phyloP scores from a whole-genome alignment of 2,888 invertebrate genomes.

The Melanophora roralis region DNA sequence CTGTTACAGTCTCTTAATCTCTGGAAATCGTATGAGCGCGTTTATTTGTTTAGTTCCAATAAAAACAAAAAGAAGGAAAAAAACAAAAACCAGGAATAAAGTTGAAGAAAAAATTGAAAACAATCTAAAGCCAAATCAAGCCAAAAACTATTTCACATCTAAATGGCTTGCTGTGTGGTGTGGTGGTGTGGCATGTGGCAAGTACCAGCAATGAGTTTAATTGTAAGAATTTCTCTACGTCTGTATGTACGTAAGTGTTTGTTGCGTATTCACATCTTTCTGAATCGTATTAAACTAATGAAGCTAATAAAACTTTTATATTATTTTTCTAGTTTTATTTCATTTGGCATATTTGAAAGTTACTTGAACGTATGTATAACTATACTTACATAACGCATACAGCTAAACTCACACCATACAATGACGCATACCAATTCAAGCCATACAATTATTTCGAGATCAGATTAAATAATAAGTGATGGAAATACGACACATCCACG shows the following conservation, averaged over 20 bases:
- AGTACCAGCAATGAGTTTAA: slow-evolving; percentile 47
- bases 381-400: slow-evolving; percentile 11
- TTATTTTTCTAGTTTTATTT: slow-evolving; percentile 39
- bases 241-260: too few relatives aligned
- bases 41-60: not conserved
- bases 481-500: slow-evolving; percentile 49
- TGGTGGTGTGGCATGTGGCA: slow-evolving; percentile 37
- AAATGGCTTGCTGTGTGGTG: not conserved
- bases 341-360: slow-evolving; percentile 22
- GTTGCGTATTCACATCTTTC: slow-evolving; percentile 7
- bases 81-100: not conserved
- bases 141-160: slow-evolving; percentile 32
- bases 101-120: not conserved
- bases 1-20: not conserved
- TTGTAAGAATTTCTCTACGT: slow-evolving; percentile 7
- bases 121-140: slow-evolving; percentile 4
- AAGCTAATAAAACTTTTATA: slow-evolving; percentile 61
- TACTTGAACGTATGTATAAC: not conserved
- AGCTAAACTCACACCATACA: slow-evolving; percentile 13
- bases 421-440: slow-evolving; percentile 34
- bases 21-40: not conserved
- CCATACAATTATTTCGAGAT: slow-evolving; percentile 56
- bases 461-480: slow-evolving; percentile 61
- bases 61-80: not conserved
- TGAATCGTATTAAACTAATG: slow-evolving; percentile 60